Percentiles rank a stretch among this genome's conserved stretches.
Evolutionary conservation across 2,888 invertebrate species (phyloP).

Genomic region (Mantis religiosa): DNA sequence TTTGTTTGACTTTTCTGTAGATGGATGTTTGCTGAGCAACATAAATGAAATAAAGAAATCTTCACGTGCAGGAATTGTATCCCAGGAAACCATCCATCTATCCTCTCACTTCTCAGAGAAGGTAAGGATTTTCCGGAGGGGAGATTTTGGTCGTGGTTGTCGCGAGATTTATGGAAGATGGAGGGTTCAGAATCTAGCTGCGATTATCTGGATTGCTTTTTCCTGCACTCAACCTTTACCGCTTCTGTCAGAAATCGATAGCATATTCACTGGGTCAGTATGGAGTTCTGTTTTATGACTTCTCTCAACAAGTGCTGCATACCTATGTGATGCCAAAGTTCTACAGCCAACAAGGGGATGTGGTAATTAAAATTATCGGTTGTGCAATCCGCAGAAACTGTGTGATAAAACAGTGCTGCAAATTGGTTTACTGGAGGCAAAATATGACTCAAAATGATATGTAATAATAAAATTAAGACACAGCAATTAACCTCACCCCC

Average conservation of each 20-base stretch:
- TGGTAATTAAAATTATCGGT: too few relatives aligned
- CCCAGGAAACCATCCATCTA: not conserved
- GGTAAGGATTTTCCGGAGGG: not conserved
- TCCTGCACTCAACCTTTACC: not conserved
- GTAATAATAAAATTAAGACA: too few relatives aligned
- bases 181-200: not conserved
- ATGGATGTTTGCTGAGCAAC: not conserved
- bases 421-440: too few relatives aligned
- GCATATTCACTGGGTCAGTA: not conserved
- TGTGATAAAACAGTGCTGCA: too few relatives aligned
- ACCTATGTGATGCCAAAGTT: too few relatives aligned
- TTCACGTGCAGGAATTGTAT: not conserved
- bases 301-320: not conserved
- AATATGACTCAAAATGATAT: too few relatives aligned
- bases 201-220: not conserved
- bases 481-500: too few relatives aligned
- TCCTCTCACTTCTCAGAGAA: not conserved
- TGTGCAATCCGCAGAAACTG: too few relatives aligned
- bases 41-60: not conserved
- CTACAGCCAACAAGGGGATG: too few relatives aligned
- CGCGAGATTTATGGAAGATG: not conserved
- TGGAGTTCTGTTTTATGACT: not conserved
- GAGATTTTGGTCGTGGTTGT: not conserved
- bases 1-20: not conserved
- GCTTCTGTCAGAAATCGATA: not conserved